Percentiles rank a stretch among this genome's conserved stretches.
These are phyloP conservation scores for Blastobasis lacticolella DNA, from an alignment of 2,888 invertebrate species.

Conservation along the genomic window DNA sequence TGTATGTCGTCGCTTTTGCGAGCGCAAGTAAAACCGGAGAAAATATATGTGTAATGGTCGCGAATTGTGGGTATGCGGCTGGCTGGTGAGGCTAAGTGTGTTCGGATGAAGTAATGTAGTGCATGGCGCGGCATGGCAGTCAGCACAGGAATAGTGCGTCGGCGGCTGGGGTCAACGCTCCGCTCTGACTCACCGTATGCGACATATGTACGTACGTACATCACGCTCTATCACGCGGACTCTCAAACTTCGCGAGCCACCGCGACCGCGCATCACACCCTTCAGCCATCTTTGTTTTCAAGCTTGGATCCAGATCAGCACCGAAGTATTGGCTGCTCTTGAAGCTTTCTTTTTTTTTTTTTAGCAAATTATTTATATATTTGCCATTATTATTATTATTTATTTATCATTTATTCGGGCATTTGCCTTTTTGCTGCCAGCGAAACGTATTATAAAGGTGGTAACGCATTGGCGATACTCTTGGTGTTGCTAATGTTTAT, in stretches of 20 bases:
- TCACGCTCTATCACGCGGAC: slow-evolving; percentile 42
- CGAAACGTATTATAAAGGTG: too few relatives aligned
- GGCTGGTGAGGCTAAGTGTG: slow-evolving; percentile 15
- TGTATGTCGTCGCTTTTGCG: slow-evolving; percentile 2
- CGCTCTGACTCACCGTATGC: slow-evolving; percentile 54
- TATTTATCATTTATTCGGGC: too few relatives aligned
- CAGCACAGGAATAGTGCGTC: slow-evolving; percentile 57
- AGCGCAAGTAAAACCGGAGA: background rate
- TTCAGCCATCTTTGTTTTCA: too few relatives aligned
- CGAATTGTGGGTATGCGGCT: background rate
- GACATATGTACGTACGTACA: slow-evolving; percentile 47
- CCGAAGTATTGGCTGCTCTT: too few relatives aligned
- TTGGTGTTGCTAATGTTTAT: too few relatives aligned
- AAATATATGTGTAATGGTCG: background rate
- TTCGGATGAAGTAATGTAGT: slow-evolving; percentile 48
- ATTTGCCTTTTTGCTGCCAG: background rate
- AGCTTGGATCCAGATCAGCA: too few relatives aligned
- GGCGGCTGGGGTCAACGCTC: slow-evolving; percentile 58
- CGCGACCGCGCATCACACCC: too few relatives aligned
- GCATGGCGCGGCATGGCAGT: slow-evolving; percentile 20
- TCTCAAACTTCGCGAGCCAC: background rate
- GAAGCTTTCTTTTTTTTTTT: too few relatives aligned
- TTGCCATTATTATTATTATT: too few relatives aligned
- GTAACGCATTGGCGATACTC: too few relatives aligned
- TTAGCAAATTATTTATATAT: too few relatives aligned